Conservation (phyloP, 2,888 invertebrate species). For the Acheta domesticus region DNA sequence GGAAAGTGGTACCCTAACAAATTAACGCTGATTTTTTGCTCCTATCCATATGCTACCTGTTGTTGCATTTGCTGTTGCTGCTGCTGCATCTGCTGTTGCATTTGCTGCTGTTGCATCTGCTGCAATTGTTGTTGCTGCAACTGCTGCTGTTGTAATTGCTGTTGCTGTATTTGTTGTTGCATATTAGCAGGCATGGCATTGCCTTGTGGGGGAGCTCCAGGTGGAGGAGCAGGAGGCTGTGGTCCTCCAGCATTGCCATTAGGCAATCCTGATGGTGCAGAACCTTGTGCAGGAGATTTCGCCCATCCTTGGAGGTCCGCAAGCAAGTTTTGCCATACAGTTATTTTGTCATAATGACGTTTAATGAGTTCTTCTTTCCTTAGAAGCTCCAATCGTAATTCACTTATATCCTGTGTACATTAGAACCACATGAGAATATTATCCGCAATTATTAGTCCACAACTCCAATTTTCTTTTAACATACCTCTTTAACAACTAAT, state of each 20-base stretch:
- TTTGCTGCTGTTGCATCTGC: constrained; percentile 45
- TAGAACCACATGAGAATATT: neutral
- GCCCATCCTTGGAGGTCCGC: constrained; percentile 62
- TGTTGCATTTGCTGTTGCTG: constrained; percentile 44
- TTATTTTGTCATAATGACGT: constrained; percentile 85
- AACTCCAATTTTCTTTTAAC: no score
- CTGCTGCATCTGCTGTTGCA: constrained; percentile 44
- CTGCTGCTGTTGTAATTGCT: constrained; percentile 42
- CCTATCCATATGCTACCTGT: constrained; percentile 37
- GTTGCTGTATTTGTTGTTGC: constrained; percentile 43
- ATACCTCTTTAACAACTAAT: constrained; percentile 76
- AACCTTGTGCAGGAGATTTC: constrained; percentile 49
- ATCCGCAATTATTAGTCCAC: no score
- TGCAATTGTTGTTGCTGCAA: constrained; percentile 36
- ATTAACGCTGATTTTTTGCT: neutral
- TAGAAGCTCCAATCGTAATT: constrained; percentile 75
- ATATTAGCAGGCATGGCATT: constrained; percentile 39
- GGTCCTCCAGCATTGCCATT: constrained; percentile 31
- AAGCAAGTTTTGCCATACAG: constrained; percentile 83
- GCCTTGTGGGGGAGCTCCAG: constrained; percentile 42
- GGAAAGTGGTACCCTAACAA: neutral
- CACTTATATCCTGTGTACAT: constrained; percentile 66
- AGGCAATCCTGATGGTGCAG: constrained; percentile 42
- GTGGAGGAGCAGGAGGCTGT: constrained; percentile 30
- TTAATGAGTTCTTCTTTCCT: constrained; percentile 87